Evolutionary conservation across 2,888 invertebrate genomes (phyloP).

Genomic region (Phrixothrix hirtus): DNA sequence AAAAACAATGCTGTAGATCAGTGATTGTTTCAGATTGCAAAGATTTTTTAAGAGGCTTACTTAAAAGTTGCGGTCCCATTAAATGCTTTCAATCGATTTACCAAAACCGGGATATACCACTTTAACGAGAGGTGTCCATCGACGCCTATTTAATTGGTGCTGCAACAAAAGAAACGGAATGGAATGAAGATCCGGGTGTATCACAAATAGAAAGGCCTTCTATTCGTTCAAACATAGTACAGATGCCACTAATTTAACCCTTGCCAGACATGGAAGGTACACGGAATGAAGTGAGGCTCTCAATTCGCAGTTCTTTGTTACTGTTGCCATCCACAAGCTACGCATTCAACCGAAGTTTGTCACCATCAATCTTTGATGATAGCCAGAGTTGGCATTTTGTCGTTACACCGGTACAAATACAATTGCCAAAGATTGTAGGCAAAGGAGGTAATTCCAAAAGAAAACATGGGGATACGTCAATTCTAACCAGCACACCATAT

Average conservation of each 20-base stretch:
- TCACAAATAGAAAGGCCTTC: not conserved
- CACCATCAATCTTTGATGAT: not conserved
- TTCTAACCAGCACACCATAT: conserved; percentile 1
- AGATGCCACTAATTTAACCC: not conserved
- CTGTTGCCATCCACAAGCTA: conserved; percentile 2
- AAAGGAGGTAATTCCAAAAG: not conserved
- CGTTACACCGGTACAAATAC: not conserved
- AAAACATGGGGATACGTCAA: not conserved
- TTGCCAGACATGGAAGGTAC: not conserved
- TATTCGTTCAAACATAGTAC: not conserved
- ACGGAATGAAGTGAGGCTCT: not conserved
- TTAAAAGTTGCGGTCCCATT: not conserved
- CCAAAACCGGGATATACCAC: not conserved
- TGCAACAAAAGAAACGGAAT: not conserved
- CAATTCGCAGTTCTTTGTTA: not conserved
- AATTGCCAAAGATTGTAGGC: not conserved
- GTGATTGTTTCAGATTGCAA: not conserved
- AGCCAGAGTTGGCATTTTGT: not conserved
- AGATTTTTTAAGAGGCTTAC: not conserved
- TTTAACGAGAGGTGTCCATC: not conserved
- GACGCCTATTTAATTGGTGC: not conserved
- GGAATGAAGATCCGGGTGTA: not conserved
- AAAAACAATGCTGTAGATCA: too few relatives aligned
- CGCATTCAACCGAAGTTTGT: not conserved
- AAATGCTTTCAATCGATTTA: not conserved